Percentiles rank a stretch among this genome's conserved stretches.
Conservation (phyloP, 2,888 invertebrate species). For the Stenchaetothrips biformis region DNA sequence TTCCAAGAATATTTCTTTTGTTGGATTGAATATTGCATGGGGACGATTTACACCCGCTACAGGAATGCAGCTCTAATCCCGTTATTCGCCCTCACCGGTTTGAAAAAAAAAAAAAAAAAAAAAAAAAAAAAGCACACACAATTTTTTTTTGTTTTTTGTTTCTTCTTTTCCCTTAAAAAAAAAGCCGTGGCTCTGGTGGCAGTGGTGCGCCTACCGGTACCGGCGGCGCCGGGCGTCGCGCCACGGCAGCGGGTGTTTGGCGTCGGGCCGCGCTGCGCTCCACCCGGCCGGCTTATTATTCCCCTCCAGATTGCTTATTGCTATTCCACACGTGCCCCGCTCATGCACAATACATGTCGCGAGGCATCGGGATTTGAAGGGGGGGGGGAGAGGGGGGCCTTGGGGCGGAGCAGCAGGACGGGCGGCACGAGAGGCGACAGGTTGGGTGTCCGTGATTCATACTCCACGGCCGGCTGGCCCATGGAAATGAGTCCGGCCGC, state of each 20-base stretch:
- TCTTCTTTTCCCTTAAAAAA: too few relatives aligned
- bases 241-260: not conserved
- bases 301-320: not conserved
- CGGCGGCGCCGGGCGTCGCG: not conserved
- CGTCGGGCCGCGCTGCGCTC: not conserved
- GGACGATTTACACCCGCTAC: too few relatives aligned
- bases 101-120: too few relatives aligned
- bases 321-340: not conserved
- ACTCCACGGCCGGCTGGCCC: not conserved
- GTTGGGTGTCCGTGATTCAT: conserved; percentile 1
- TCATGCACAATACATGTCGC: not conserved
- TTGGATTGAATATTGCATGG: too few relatives aligned
- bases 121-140: too few relatives aligned
- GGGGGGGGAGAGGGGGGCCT: not conserved
- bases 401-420: not conserved
- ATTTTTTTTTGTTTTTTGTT: too few relatives aligned
- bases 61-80: too few relatives aligned
- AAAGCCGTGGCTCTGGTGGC: not conserved
- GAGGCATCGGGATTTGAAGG: not conserved
- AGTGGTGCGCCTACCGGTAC: not conserved
- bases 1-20: too few relatives aligned
- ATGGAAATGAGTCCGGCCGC: too few relatives aligned
- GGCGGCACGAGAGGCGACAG: not conserved
- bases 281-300: not conserved
- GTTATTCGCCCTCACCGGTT: too few relatives aligned